A percentile compares a stretch with the other conserved stretches of the same genome.
Conservation (phyloP, 2,797 vertebrate species). For the Melanotaenia trifasciata region DNA sequence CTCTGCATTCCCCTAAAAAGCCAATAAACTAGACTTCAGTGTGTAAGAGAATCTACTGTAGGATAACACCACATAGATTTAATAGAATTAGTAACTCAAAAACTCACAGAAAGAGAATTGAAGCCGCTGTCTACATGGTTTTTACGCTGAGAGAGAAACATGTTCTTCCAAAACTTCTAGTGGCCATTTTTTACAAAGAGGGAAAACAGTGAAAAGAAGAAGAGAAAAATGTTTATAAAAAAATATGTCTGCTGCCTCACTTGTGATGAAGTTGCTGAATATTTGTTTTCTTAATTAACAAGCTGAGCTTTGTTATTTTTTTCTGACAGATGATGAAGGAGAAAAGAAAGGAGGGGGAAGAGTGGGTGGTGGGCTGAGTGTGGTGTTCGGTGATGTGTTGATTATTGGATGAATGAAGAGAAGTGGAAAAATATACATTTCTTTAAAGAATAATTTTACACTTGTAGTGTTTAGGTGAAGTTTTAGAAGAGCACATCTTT, state of each 20-base stretch:
- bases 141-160: background rate
- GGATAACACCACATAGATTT: slow-evolving; percentile 24
- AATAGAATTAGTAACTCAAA: slow-evolving; percentile 29
- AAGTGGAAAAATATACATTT: background rate
- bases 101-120: slow-evolving; percentile 5
- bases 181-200: background rate
- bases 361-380: background rate
- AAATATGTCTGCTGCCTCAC: background rate
- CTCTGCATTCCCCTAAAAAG: slow-evolving; percentile 76
- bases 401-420: background rate
- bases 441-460: background rate
- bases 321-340: slow-evolving; percentile 71
- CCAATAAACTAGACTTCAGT: slow-evolving; percentile 64
- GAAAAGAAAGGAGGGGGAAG: slow-evolving; percentile 9
- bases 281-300: slow-evolving; percentile 77
- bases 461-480: background rate
- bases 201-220: background rate
- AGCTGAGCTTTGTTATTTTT: slow-evolving; percentile 50
- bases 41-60: slow-evolving; percentile 47
- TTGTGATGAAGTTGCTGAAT: slow-evolving; percentile 74
- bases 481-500: background rate
- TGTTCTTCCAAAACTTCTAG: background rate
- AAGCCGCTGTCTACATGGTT: slow-evolving; percentile 7
- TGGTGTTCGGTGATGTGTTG: slow-evolving; percentile 3
- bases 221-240: background rate